Conservation (phyloP, 2,888 invertebrate species). For the Ichneumon xanthorius region DNA sequence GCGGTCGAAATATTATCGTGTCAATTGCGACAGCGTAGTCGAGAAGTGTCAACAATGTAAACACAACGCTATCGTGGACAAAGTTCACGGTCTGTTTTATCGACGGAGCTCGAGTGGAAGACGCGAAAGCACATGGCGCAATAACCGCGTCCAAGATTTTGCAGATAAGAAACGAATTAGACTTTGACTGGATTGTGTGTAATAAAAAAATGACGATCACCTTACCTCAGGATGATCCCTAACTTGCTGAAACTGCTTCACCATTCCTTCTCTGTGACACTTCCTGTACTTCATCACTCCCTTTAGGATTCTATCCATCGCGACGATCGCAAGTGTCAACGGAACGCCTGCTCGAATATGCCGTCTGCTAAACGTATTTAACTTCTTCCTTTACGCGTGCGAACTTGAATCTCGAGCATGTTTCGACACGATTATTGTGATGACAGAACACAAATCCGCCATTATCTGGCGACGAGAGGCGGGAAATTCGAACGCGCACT, state of each 20-base stretch:
- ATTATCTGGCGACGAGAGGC: constrained; percentile 52
- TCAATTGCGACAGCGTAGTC: neutral
- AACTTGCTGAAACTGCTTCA: constrained; percentile 96
- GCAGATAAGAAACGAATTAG: constrained; percentile 13
- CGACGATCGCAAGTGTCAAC: constrained; percentile 25
- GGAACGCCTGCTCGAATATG: neutral
- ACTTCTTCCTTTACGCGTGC: neutral
- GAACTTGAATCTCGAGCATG: constrained; percentile 57
- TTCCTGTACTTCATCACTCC: constrained; percentile 96
- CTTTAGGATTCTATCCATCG: constrained; percentile 94
- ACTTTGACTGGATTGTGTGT: constrained; percentile 19
- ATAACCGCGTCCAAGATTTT: neutral
- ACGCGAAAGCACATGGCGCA: constrained; percentile 1
- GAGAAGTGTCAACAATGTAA: neutral
- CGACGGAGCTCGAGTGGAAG: neutral
- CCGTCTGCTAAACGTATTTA: neutral
- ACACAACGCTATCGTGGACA: neutral
- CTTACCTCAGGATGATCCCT: constrained; percentile 94
- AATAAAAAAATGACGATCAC: constrained; percentile 65
- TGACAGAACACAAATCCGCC: constrained; percentile 74
- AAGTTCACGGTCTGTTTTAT: neutral
- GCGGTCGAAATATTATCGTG: neutral
- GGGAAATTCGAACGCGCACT: constrained; percentile 36
- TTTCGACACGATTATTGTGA: constrained; percentile 50
- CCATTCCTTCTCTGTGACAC: constrained; percentile 93